phyloP scores from a whole-genome alignment of 2,113 vertebrate species.

The Gracilinanus agilis region DNA sequence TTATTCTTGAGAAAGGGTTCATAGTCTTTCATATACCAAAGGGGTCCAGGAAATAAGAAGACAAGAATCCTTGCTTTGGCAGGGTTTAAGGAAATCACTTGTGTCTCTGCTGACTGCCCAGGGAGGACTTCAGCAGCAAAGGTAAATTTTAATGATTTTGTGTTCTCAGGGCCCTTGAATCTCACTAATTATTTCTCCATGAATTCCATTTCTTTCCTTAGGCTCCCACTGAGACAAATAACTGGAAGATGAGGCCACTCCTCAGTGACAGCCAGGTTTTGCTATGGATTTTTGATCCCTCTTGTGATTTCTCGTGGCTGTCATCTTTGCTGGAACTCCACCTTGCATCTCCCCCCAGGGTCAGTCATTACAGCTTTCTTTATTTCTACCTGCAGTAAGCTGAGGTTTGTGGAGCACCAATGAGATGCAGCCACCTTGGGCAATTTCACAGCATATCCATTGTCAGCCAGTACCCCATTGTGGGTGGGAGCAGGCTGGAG shows the following conservation, averaged over 20 bases:
- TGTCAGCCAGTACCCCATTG: neutral
- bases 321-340: neutral
- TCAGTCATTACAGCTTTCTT: neutral
- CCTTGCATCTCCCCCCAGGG: neutral
- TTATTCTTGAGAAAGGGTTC: neutral
- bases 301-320: neutral
- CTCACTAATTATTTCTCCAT: slow-evolving; percentile 72
- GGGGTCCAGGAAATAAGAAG: neutral
- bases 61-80: neutral
- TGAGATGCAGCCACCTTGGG: slow-evolving; percentile 20
- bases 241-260: slow-evolving; percentile 60
- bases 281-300: slow-evolving; percentile 33
- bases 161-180: slow-evolving; percentile 54
- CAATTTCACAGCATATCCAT: slow-evolving; percentile 53
- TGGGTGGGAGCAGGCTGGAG: neutral
- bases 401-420: neutral
- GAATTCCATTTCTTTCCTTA: slow-evolving; percentile 66
- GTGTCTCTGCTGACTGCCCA: slow-evolving; percentile 12
- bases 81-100: slow-evolving; percentile 14
- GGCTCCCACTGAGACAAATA: slow-evolving; percentile 8
- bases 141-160: slow-evolving; percentile 63
- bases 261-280: slow-evolving; percentile 40
- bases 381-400: neutral
- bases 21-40: neutral
- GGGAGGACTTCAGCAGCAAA: slow-evolving; percentile 51